phyloP scores from a whole-genome alignment of 2,888 invertebrate genomes.

The Clistopyga incitator region DNA sequence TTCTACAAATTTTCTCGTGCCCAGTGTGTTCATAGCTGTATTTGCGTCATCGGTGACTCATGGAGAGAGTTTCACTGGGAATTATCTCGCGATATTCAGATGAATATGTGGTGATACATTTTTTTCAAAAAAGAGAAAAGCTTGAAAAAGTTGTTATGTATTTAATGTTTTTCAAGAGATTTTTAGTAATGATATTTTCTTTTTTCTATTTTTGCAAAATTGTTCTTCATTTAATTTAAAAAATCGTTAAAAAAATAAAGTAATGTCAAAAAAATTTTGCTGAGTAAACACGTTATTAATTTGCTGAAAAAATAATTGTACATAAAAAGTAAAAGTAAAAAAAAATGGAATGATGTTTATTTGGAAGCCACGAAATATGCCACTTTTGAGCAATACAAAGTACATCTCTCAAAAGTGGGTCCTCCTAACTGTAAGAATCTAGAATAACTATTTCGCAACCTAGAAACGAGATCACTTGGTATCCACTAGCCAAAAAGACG shows the following conservation, averaged over 20 bases:
- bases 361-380: background rate
- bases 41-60: background rate
- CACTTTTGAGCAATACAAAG: background rate
- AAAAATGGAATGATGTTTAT: background rate
- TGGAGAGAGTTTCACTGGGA: background rate
- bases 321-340: background rate
- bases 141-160: background rate
- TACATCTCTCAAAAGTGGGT: background rate
- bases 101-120: background rate
- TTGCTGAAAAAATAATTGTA: too few species aligned
- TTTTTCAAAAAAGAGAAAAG: background rate
- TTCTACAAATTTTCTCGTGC: conserved; percentile 3
- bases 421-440: background rate
- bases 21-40: background rate
- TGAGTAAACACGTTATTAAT: too few species aligned
- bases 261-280: too few species aligned
- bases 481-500: background rate
- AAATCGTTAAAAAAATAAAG: too few species aligned
- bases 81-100: background rate
- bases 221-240: too few species aligned
- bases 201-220: too few species aligned
- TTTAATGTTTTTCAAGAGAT: background rate
- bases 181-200: too few species aligned
- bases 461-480: background rate
- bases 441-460: background rate